phyloP scores from a whole-genome alignment of 2,797 vertebrate species.

The Sebastes vulpes region DNA sequence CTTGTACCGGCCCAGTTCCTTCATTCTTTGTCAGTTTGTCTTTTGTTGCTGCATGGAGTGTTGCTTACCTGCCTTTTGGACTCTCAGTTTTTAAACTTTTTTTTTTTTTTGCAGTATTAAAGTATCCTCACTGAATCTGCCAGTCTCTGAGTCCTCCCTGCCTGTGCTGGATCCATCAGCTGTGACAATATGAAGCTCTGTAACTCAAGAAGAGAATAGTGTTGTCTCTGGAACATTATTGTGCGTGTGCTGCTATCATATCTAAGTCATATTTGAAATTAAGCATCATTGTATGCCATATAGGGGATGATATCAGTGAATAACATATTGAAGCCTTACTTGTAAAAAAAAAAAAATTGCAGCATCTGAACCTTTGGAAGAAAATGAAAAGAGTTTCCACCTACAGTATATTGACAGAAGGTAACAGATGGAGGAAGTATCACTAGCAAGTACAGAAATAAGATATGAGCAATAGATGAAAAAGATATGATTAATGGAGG shows the following conservation, averaged over 20 bases:
- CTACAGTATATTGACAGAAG: slow-evolving; percentile 1
- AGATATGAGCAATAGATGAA: slow-evolving; percentile 7
- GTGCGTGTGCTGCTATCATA: background rate
- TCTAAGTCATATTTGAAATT: background rate
- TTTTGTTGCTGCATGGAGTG: background rate
- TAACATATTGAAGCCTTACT: background rate
- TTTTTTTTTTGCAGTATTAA: background rate
- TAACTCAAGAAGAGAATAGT: background rate
- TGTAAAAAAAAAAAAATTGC: background rate
- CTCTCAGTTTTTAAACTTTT: background rate
- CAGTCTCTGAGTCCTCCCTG: background rate
- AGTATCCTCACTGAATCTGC: background rate
- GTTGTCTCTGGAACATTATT: background rate
- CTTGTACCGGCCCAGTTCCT: background rate
- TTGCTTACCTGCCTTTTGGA: background rate
- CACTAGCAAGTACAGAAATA: background rate
- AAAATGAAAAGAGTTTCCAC: background rate
- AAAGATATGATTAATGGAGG: slow-evolving; percentile 1
- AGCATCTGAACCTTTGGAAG: background rate
- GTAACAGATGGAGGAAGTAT: slow-evolving; percentile 22
- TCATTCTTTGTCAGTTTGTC: background rate
- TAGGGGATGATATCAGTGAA: background rate
- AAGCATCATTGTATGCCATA: background rate
- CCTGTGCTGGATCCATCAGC: background rate
- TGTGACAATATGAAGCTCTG: background rate